A percentile compares a stretch with the other conserved stretches of the same genome.
phyloP scores from a whole-genome alignment of 2,113 vertebrate species.

The Collichthys lucidus region DNA sequence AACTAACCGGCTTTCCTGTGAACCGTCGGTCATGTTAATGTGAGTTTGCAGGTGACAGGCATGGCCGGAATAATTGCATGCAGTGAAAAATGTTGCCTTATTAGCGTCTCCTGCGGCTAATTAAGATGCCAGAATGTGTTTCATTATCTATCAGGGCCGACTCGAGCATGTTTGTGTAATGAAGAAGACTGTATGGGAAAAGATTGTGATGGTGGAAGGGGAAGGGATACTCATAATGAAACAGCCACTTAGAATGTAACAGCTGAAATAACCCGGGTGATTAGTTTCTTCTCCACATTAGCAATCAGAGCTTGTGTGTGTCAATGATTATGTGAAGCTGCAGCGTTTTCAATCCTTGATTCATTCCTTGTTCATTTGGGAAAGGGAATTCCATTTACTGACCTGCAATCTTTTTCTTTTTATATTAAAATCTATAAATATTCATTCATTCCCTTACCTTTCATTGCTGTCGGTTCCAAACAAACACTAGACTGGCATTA shows the following conservation, averaged over 20 bases:
- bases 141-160: constrained; percentile 45
- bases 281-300: constrained; percentile 31
- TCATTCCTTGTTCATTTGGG: not conserved
- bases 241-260: constrained; percentile 32
- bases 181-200: constrained; percentile 35
- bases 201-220: constrained; percentile 16
- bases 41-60: constrained; percentile 27
- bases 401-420: too few species aligned
- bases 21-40: constrained; percentile 14
- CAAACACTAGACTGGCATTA: not conserved
- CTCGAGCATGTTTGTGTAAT: constrained; percentile 34
- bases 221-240: constrained; percentile 5
- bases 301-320: constrained; percentile 11
- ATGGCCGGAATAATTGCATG: constrained; percentile 9
- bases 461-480: not conserved
- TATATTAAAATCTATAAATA: too few species aligned
- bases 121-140: constrained; percentile 43
- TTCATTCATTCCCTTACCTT: not conserved
- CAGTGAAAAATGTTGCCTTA: constrained; percentile 39
- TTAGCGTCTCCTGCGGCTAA: constrained; percentile 45
- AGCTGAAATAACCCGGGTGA: constrained; percentile 38
- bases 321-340: constrained; percentile 9
- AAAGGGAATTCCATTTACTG: not conserved
- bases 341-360: not conserved
- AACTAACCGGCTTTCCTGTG: constrained; percentile 28